Evolutionary conservation across 1,140 invertebrate genomes (phyloP).

Genomic region (Steinernema khuongi): DNA sequence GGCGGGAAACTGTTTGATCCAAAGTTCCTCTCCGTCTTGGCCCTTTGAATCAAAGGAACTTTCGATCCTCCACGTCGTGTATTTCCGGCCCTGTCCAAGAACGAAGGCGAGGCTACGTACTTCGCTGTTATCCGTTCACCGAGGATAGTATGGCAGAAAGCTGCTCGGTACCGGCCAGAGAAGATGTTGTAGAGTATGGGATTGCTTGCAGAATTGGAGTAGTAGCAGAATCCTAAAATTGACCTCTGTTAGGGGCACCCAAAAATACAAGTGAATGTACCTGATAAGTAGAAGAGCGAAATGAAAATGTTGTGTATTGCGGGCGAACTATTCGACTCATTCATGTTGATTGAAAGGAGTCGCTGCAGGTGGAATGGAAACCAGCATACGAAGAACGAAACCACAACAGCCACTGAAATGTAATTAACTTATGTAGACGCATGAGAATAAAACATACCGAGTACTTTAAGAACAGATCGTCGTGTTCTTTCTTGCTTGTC

Average conservation of each 20-base stretch:
- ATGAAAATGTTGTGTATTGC: conserved; percentile 31
- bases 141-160: conserved; percentile 37
- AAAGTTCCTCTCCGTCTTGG: neutral
- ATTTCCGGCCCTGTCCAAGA: neutral
- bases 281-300: conserved; percentile 34
- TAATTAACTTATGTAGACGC: conserved; percentile 6
- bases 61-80: neutral
- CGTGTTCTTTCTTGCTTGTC: conserved; percentile 38
- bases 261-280: conserved; percentile 9
- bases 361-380: conserved; percentile 84
- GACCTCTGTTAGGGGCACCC: too few relatives aligned
- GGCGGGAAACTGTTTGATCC: neutral
- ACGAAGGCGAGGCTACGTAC: neutral
- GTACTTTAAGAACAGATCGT: conserved; percentile 43
- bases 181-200: conserved; percentile 44
- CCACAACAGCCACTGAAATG: conserved; percentile 75
- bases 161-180: conserved; percentile 33
- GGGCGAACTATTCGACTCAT: conserved; percentile 22
- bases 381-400: conserved; percentile 87
- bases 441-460: conserved; percentile 37
- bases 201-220: conserved; percentile 38
- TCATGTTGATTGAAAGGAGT: conserved; percentile 62
- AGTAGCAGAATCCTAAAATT: conserved; percentile 38
- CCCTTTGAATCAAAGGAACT: neutral
- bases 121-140: conserved; percentile 22